Percentiles rank a stretch among this genome's conserved stretches.
These are phyloP conservation scores for Hermaeophaga mercurialis DNA, from an alignment of 2,888 invertebrate genomes.

Conservation along the genomic window DNA sequence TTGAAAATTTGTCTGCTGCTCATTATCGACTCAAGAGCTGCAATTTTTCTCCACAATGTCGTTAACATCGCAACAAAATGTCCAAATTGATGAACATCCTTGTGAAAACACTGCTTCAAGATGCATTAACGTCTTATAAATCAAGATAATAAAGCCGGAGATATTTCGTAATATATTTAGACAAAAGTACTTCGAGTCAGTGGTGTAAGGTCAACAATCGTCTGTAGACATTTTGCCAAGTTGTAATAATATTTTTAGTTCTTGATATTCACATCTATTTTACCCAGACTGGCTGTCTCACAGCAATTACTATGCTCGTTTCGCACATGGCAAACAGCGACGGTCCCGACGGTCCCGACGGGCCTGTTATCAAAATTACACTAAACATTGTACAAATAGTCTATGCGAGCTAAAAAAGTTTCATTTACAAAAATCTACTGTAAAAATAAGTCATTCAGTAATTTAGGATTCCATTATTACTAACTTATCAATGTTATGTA, in stretches of 20 bases:
- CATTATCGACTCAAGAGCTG: conserved; percentile 7
- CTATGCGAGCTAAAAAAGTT: neutral
- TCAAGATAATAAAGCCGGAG: conserved; percentile 20
- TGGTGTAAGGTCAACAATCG: conserved; percentile 24
- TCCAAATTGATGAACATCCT: conserved; percentile 8
- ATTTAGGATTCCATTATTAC: too few species aligned
- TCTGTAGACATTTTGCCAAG: conserved; percentile 23
- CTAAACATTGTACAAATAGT: neutral
- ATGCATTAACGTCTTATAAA: conserved; percentile 24
- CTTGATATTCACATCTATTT: conserved; percentile 22
- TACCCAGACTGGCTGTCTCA: conserved; percentile 19
- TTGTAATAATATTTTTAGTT: conserved; percentile 25
- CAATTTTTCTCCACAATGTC: conserved; percentile 5
- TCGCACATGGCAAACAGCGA: neutral
- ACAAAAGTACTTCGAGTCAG: conserved; percentile 18
- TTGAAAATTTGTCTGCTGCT: conserved; percentile 7
- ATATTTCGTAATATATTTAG: conserved; percentile 20
- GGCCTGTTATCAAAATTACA: neutral
- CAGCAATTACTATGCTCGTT: conserved; percentile 5
- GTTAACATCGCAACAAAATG: conserved; percentile 13
- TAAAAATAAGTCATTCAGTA: too few species aligned
- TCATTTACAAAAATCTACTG: too few species aligned
- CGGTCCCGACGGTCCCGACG: neutral
- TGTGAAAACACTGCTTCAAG: conserved; percentile 14
- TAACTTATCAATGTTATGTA: too few species aligned